These are phyloP conservation scores for Orcinus orca DNA, from an alignment of 2,113 vertebrate species.

Conservation along the genomic window DNA sequence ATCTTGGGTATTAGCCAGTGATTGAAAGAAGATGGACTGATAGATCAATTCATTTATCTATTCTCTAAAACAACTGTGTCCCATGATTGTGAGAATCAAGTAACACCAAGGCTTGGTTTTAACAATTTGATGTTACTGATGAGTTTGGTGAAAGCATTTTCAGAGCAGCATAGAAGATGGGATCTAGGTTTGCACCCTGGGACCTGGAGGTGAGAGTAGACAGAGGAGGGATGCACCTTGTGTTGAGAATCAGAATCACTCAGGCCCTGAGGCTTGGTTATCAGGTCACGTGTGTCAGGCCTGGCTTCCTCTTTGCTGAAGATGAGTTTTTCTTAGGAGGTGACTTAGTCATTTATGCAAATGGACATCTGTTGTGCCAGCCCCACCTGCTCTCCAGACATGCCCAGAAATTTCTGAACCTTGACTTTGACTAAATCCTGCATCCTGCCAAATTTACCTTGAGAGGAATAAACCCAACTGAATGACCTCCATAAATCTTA, in stretches of 20 bases:
- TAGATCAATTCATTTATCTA: not conserved
- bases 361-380: slow-evolving; percentile 28
- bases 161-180: not conserved
- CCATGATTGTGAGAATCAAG: not conserved
- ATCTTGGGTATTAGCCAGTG: not conserved
- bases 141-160: not conserved
- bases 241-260: not conserved
- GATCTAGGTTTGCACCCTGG: not conserved
- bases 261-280: not conserved
- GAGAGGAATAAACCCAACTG: not conserved
- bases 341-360: slow-evolving; percentile 42
- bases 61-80: not conserved
- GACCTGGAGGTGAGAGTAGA: not conserved
- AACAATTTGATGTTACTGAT: not conserved
- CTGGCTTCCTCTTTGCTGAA: slow-evolving; percentile 46
- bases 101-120: not conserved
- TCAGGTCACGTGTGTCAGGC: slow-evolving; percentile 13
- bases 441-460: not conserved
- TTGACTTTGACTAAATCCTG: slow-evolving; percentile 6
- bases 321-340: not conserved
- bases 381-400: slow-evolving; percentile 48
- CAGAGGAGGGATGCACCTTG: too few species aligned
- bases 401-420: slow-evolving; percentile 45
- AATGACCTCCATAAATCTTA: not conserved
- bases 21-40: not conserved